Evolutionary conservation across 92 coral and sea anemone species (phyloP).

Genomic region (Desmophyllum pertusum): DNA sequence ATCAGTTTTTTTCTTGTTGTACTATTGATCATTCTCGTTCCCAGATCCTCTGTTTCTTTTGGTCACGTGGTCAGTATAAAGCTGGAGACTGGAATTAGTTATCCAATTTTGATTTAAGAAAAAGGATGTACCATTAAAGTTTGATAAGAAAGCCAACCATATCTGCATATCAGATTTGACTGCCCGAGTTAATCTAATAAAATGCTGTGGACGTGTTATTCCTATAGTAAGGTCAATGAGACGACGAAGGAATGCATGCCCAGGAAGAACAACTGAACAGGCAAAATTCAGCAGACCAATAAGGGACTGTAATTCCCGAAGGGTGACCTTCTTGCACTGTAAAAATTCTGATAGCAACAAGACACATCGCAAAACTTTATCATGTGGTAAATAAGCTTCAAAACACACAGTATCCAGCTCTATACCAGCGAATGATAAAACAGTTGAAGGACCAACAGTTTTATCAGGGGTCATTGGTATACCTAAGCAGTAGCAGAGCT

Average conservation of each 20-base stretch:
- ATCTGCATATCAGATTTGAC: constrained; percentile 7
- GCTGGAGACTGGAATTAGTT: too few species aligned
- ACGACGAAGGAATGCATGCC: constrained; percentile 12
- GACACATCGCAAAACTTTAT: constrained; percentile 48
- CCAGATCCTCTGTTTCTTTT: too few species aligned
- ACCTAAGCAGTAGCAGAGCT: constrained; percentile 38
- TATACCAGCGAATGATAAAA: constrained; percentile 61
- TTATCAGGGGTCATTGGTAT: constrained; percentile 44
- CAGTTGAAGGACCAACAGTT: constrained; percentile 38
- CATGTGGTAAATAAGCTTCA: constrained; percentile 63
- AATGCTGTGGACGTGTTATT: not conserved
- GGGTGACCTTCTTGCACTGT: constrained; percentile 34
- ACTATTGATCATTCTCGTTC: too few species aligned
- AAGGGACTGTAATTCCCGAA: constrained; percentile 30
- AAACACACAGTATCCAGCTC: constrained; percentile 55
- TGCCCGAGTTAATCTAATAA: not conserved
- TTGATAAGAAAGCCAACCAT: too few species aligned
- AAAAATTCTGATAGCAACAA: constrained; percentile 8
- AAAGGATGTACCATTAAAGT: too few species aligned
- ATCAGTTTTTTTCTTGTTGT: too few species aligned
- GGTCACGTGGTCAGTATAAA: too few species aligned
- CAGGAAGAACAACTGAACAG: constrained; percentile 28
- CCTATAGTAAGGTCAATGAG: constrained; percentile 27
- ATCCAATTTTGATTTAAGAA: too few species aligned
- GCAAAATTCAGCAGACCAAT: constrained; percentile 31